Evolutionary conservation across 1,140 invertebrate genomes (phyloP).

Genomic region (Sinonovacula constricta): DNA sequence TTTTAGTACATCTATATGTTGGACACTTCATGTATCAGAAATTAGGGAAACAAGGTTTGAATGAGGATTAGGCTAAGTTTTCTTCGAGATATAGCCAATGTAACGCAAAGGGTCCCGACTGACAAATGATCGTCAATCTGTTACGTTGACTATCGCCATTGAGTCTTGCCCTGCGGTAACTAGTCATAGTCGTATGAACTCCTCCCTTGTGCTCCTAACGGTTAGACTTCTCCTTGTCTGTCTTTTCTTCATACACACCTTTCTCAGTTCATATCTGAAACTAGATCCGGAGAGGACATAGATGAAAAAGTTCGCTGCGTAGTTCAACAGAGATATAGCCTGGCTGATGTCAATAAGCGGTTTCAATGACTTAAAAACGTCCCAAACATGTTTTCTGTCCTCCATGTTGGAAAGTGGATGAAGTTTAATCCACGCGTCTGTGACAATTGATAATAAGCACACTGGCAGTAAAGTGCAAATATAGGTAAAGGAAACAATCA

Average conservation of each 20-base stretch:
- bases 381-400: neutral
- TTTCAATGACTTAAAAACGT: slow-evolving; percentile 35
- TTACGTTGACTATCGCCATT: too few species aligned
- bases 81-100: too few species aligned
- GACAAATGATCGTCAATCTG: too few species aligned
- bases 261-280: slow-evolving; percentile 68
- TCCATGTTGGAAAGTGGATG: too few species aligned
- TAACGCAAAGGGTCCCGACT: too few species aligned
- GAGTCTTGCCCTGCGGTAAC: too few species aligned
- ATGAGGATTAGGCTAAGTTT: too few species aligned
- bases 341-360: slow-evolving; percentile 60
- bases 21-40: too few species aligned
- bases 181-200: slow-evolving; percentile 16
- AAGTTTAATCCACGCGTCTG: slow-evolving; percentile 45
- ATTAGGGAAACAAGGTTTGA: too few species aligned
- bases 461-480: slow-evolving; percentile 69
- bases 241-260: slow-evolving; percentile 57
- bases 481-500: slow-evolving; percentile 72
- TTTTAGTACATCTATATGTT: too few species aligned
- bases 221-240: slow-evolving; percentile 24
- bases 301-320: slow-evolving; percentile 73
- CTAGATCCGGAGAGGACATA: slow-evolving; percentile 70
- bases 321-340: slow-evolving; percentile 67
- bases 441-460: slow-evolving; percentile 60
- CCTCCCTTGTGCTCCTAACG: slow-evolving; percentile 25